Percentiles rank a stretch among this genome's conserved stretches.
Conservation (phyloP, 2,888 invertebrate species). For the Agriopis marginaria region DNA sequence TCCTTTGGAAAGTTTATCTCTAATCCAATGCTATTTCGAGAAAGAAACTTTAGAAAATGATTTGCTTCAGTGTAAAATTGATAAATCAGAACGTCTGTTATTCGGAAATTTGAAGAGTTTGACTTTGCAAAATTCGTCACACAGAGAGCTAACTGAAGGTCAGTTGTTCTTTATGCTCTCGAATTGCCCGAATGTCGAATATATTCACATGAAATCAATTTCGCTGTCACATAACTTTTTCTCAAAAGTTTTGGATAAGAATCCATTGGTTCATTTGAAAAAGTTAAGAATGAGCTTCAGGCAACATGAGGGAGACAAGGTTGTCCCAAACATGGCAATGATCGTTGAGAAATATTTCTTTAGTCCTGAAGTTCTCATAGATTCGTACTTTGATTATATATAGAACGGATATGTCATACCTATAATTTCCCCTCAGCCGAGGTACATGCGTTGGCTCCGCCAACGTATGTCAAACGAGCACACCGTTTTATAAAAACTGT, state of each 20-base stretch:
- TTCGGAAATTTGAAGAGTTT: too few relatives aligned
- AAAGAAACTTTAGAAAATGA: not conserved
- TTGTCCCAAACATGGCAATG: too few relatives aligned
- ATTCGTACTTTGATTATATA: too few relatives aligned
- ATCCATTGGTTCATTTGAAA: not conserved
- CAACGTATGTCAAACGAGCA: too few relatives aligned
- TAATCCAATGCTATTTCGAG: not conserved
- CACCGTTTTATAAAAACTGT: too few relatives aligned
- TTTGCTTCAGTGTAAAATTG: not conserved
- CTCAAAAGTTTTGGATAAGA: not conserved
- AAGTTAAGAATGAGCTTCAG: not conserved
- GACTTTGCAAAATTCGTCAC: not conserved
- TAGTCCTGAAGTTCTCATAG: not conserved
- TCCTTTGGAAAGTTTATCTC: not conserved
- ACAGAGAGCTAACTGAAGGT: too few relatives aligned
- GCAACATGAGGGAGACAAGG: too few relatives aligned
- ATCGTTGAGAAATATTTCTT: not conserved
- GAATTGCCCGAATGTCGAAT: not conserved
- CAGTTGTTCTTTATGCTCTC: not conserved
- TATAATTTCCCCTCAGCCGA: too few relatives aligned
- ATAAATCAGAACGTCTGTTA: too few relatives aligned
- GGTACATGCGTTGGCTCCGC: too few relatives aligned
- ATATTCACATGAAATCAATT: not conserved
- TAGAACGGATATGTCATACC: too few relatives aligned
- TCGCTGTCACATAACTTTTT: not conserved